Evolutionary conservation across 2,113 vertebrate genomes (phyloP).

Genomic region (Channa maculata): DNA sequence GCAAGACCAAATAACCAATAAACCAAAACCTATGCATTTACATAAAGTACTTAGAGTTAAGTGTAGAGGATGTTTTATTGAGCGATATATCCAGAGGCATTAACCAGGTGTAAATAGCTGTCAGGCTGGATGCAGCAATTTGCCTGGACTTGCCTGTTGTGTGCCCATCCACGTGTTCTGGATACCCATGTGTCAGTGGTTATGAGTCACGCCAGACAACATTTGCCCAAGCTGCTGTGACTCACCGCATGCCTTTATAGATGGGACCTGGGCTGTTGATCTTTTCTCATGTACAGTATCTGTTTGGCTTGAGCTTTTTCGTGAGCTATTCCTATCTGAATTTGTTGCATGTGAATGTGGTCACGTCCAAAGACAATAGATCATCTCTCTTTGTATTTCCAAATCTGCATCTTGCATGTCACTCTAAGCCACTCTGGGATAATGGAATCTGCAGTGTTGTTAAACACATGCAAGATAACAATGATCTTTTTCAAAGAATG

Average conservation of each 20-base stretch:
- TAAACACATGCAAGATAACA: neutral
- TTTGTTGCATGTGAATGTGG: conserved; percentile 22
- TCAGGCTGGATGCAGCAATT: conserved; percentile 21
- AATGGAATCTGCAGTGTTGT: conserved; percentile 6
- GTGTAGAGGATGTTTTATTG: conserved; percentile 13
- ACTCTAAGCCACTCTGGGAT: conserved; percentile 11
- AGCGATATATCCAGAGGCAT: conserved; percentile 27
- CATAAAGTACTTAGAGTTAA: neutral
- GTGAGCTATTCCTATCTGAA: conserved; percentile 4
- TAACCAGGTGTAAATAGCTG: conserved; percentile 54
- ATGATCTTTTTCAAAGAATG: conserved; percentile 8
- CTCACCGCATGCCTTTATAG: conserved; percentile 56
- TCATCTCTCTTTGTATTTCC: neutral
- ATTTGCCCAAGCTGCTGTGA: conserved; percentile 67
- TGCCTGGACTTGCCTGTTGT: conserved; percentile 64
- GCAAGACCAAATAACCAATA: neutral
- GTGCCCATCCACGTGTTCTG: conserved; percentile 71
- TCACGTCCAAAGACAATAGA: neutral
- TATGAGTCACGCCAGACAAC: conserved; percentile 73
- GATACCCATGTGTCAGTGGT: conserved; percentile 65
- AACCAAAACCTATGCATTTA: conserved; percentile 2
- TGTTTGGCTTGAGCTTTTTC: conserved; percentile 53
- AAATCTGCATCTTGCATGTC: conserved; percentile 22
- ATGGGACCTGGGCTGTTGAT: conserved; percentile 49
- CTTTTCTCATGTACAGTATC: conserved; percentile 65